phyloP scores from a whole-genome alignment of 2,888 invertebrate species.

The Choristoneura rosaceana region DNA sequence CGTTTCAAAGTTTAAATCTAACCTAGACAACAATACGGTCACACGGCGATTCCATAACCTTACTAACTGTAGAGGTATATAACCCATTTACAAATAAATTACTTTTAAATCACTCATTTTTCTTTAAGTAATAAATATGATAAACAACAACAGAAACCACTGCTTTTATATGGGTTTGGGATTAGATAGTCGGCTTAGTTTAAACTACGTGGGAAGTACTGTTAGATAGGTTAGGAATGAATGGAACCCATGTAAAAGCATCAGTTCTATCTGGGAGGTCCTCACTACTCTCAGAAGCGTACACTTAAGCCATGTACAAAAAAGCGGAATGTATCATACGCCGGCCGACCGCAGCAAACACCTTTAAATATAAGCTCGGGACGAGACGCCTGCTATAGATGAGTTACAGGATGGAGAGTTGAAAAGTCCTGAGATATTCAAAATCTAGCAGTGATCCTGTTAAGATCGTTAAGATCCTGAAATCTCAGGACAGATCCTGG shows the following conservation, averaged over 20 bases:
- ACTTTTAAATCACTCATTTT: conserved; percentile 72
- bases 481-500: no score
- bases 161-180: conserved; percentile 62
- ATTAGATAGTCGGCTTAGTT: conserved; percentile 9
- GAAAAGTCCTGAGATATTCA: no score
- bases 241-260: conserved; percentile 57
- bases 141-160: conserved; percentile 68
- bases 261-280: conserved; percentile 50
- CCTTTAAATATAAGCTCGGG: neutral
- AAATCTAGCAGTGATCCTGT: no score
- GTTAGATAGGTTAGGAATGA: neutral
- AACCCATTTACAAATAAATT: conserved; percentile 80
- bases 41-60: conserved; percentile 48
- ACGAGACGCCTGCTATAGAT: neutral
- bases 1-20: conserved; percentile 69
- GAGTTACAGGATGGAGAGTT: no score
- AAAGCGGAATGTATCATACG: conserved; percentile 43
- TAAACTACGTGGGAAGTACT: conserved; percentile 3
- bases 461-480: no score
- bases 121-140: conserved; percentile 78
- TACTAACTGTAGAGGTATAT: conserved; percentile 58
- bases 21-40: conserved; percentile 50
- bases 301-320: conserved; percentile 38
- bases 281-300: conserved; percentile 46
- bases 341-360: conserved; percentile 18